A percentile compares a stretch with the other conserved stretches of the same genome.
These are phyloP conservation scores for Arctopsyche grandis DNA, from an alignment of 1,140 invertebrate species.

Conservation along the genomic window DNA sequence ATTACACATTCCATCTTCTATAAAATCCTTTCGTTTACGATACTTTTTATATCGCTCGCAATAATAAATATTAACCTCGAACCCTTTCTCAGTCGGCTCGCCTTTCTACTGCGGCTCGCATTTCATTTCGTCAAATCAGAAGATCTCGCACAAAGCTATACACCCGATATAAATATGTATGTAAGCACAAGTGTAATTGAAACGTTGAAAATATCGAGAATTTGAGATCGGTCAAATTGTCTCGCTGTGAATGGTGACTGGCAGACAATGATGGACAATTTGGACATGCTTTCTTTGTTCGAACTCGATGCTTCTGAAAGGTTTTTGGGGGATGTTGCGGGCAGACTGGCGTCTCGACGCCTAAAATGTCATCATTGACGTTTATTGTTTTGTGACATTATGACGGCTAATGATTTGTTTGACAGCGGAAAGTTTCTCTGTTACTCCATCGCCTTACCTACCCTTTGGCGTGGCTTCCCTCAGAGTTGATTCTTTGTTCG, in stretches of 20 bases:
- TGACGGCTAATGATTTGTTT: constrained; percentile 1
- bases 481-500: constrained; percentile 13
- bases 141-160: too few species aligned
- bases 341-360: background rate
- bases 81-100: too few species aligned
- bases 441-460: background rate
- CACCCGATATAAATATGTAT: too few species aligned
- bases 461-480: constrained; percentile 28
- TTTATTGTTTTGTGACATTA: constrained; percentile 1
- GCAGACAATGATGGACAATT: background rate
- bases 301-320: background rate
- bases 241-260: background rate
- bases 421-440: background rate
- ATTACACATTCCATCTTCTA: too few species aligned
- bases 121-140: too few species aligned
- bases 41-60: too few species aligned
- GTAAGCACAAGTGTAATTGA: too few species aligned
- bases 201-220: too few species aligned
- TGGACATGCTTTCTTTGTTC: background rate
- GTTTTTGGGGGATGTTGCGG: background rate
- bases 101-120: too few species aligned
- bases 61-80: too few species aligned
- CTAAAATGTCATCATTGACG: constrained; percentile 3
- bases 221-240: too few species aligned
- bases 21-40: too few species aligned